Evolutionary conservation across 2,797 vertebrate genomes (phyloP), one percentile per base, ranked within the genome.

Genomic region (Acomys russatus): DNA sequence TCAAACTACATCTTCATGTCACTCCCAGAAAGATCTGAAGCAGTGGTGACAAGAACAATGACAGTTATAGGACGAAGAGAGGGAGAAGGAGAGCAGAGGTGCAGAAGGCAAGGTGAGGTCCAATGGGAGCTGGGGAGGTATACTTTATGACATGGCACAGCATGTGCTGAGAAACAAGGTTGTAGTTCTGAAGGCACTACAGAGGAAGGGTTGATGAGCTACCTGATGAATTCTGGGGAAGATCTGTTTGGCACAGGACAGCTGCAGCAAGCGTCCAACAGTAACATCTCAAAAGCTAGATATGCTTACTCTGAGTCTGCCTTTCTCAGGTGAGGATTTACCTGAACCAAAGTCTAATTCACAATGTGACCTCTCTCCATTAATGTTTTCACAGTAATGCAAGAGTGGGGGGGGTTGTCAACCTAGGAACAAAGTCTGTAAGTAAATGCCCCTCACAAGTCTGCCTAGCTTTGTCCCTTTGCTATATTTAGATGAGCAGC

Each of bases 21-120:
- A 35, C 54, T 79, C 68, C 68, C 59, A 90, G 51, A 74, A 79
- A 35, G 17, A 23, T 22, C 59, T 54, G 7, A 51, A n/a, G 44
- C 17, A 30, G 38, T 1, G n/a, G 25, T 23, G 15, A 23, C 51
- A 74, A 68, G 12, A 44, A 88, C 4, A 35, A 71, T 12, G 44
- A 30, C 0, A 20, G 35, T 59, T 51, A 3, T 28, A 1, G 17
- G 22, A 23, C 0, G 0, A 54, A 80, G 22, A 6, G 49, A 25
- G 12, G 6, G 89, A 49, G 4, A 30, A 4, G n/a, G 30, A 33
- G 74, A 38, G n/a, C 14, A 74, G 56, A 86, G 51, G 28, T 30
- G 70, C 35, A 5, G n/a, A 68, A 82, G 38, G 84, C 74, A 30
- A 18, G 38, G 78, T 77, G 17, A 15, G 3, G 30, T 49, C 6